Base-by-base conservation (phyloP, 1,140 invertebrate species). In the Andricus grossulariae region DNA sequence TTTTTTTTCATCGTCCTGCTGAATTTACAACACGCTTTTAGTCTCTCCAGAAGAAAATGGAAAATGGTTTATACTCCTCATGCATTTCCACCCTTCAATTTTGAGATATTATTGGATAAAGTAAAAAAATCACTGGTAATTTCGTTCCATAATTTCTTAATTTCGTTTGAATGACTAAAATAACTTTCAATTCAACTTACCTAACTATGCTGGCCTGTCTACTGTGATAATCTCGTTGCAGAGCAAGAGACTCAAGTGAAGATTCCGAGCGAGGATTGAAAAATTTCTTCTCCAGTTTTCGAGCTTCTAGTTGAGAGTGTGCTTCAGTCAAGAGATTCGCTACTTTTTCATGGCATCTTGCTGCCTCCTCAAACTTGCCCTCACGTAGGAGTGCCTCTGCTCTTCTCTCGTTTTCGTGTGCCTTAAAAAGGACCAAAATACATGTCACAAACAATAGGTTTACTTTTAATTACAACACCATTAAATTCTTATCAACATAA, bases 351-450 rank as follows among this genome's bases (percentile, higher is more conserved):
- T 95, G 94, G 80, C 94, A 94, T 73, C 93, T 90, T 76, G 94
- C 93, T 3, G 94, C 93, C 83, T 94, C 94, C 73, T 94, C 92
- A 78, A 93, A 95, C 80, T 92, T 90, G 80, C 93, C 91, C 81
- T 92, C 91, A 54, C 91, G 90, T 54, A 94, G 85, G 83, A 93
- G 92, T 51, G 91, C 92, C 71, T 94, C 94, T 72, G 94, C 94
- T 83, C 92, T 91, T 80, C 94, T 92, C 82, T 94, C 92, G 83
- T 93, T 93, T 77, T 93, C 92, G 88, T 95, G 94, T 19, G 94
- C 94, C 94, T 95, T 79, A 72, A 88, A 80, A 73, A 76, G 2
- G 18, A 57, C 12, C 13, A 72, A 76, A 6, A 16, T 60, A 11
- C 19, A 5, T 15, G n/a, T 50, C 7, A 12, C 52, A 77, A 32